Evolutionary conservation across 2,888 invertebrate genomes (phyloP), one percentile per base, ranked within the genome.

Genomic region (Aphodius granarius): DNA sequence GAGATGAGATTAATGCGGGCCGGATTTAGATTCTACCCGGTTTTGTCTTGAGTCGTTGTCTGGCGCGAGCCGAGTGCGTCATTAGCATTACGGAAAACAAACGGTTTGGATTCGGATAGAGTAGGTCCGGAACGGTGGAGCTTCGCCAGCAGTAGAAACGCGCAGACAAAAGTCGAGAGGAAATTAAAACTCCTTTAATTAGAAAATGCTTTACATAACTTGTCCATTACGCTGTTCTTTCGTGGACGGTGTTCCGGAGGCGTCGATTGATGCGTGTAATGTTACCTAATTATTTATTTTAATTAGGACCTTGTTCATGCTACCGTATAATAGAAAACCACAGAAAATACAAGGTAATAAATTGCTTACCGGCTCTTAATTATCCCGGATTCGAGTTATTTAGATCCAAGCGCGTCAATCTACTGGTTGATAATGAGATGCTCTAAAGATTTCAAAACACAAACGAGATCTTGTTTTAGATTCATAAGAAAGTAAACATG

Each of bases 1-100:
- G 78, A 73, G 76, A 76, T 73, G 77, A 75, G 76, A 80, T 79
- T 79, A 78, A 80, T 78, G 78, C 75, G 64, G 71, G 68, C 76
- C 77, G 75, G 77, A 79, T 80, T 80, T 80, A 75, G 78, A 78
- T 73, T 74, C 79, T 73, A 72, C 70, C 72, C 70, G 64, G 70
- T 74, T 43, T 16, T 71, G 74, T 74, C 70, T 74, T 71, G 70
- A 9, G 23, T 70, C 18, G 74, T 71, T 70, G 62, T 66, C 73
- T 68, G 23, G 63, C 18, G 65, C 65, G 43, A 63, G 21, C 63
- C 72, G 68, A 72, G 75, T 68, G 73, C 73, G 73, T 75, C 75
- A 73, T 75, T 75, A 75, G 64, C 73, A 68, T 68, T 22, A 20
- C 20, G 68, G 68, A 20, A 68, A 68, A 68, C 20, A 22, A 68